Percentiles rank a stretch among this genome's conserved stretches.
These are phyloP conservation scores for Piprites chloris DNA, from an alignment of 2,113 vertebrate species.

Conservation along the genomic window DNA sequence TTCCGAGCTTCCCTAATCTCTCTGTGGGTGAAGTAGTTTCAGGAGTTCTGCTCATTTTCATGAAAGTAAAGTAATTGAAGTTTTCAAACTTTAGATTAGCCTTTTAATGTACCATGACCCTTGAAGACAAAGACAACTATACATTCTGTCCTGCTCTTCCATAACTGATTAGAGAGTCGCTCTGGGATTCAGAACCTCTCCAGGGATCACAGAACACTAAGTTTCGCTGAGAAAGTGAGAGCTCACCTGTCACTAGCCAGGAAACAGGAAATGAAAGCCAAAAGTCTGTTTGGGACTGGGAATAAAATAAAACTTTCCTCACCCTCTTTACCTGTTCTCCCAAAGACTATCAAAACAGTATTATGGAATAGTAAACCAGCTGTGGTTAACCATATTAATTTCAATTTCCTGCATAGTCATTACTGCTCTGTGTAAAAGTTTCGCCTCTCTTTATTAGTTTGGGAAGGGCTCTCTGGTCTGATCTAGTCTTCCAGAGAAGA, in stretches of 20 bases:
- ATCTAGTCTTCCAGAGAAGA: background rate
- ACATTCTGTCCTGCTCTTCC: background rate
- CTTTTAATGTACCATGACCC: slow-evolving; percentile 43
- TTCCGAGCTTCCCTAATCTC: background rate
- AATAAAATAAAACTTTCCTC: background rate
- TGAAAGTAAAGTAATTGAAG: slow-evolving; percentile 28
- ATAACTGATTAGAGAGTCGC: background rate
- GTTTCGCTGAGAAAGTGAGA: background rate
- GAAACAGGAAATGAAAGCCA: background rate
- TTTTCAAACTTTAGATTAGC: slow-evolving; percentile 50
- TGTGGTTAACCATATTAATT: background rate
- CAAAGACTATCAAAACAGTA: background rate
- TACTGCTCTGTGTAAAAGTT: background rate
- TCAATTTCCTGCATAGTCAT: background rate
- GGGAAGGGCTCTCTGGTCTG: background rate
- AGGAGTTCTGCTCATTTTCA: background rate
- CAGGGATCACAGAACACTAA: background rate
- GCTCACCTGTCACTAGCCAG: background rate
- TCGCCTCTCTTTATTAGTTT: background rate
- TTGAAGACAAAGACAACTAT: background rate
- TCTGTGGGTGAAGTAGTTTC: background rate
- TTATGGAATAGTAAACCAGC: background rate
- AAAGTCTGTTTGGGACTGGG: background rate
- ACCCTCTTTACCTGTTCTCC: background rate
- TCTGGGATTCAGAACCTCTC: background rate